phyloP scores from a whole-genome alignment of 2,888 invertebrate species.

The Bombylius major region DNA sequence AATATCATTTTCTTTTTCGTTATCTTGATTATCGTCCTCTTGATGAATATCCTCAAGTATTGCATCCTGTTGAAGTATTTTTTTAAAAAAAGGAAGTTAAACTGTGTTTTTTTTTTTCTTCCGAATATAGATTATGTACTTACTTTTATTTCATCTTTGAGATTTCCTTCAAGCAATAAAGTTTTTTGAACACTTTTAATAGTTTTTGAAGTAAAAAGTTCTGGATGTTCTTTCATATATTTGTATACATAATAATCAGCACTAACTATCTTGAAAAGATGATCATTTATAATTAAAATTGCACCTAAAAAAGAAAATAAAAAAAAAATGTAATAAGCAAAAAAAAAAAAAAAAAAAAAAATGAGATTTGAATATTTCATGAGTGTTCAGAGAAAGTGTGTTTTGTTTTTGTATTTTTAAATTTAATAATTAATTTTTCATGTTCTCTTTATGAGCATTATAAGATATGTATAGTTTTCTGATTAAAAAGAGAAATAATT shows the following conservation, averaged over 20 bases:
- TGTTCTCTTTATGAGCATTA: no score
- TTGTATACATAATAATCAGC: conserved; percentile 66
- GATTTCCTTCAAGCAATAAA: conserved; percentile 50
- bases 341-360: no score
- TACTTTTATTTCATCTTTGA: conserved; percentile 40
- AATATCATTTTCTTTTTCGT: not conserved
- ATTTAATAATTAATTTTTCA: no score
- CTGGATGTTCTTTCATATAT: conserved; percentile 59
- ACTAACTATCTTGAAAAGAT: conserved; percentile 62
- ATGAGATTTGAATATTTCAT: no score
- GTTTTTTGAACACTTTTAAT: conserved; percentile 55
- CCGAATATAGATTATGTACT: not conserved
- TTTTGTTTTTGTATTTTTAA: no score
- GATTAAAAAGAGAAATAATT: no score
- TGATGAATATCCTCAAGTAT: not conserved
- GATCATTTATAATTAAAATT: conserved; percentile 55
- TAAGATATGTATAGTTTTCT: no score
- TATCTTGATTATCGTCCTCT: not conserved
- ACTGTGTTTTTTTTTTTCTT: not conserved
- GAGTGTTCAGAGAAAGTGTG: no score
- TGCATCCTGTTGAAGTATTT: not conserved
- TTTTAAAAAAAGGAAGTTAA: not conserved
- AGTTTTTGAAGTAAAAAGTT: conserved; percentile 55
- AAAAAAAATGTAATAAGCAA: not conserved
- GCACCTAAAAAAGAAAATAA: conserved; percentile 37